Evolutionary conservation across 2,113 vertebrate genomes (phyloP).

Genomic region (Dasyprocta punctata): DNA sequence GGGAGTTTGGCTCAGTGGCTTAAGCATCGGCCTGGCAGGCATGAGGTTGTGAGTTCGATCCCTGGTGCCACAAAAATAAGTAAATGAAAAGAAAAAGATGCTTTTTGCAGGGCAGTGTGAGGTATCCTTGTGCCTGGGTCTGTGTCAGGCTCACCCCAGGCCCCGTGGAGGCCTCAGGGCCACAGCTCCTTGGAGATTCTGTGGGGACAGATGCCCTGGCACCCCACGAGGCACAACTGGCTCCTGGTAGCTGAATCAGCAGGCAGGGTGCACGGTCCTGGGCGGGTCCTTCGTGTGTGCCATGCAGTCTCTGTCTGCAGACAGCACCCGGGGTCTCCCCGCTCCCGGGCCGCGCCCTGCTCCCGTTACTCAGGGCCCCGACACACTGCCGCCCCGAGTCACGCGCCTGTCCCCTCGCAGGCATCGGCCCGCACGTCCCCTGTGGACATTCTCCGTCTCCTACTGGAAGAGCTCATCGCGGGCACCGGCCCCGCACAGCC

Average conservation of each 20-base stretch:
- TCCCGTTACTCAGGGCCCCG: background rate
- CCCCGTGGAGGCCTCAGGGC: background rate
- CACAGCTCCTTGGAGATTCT: background rate
- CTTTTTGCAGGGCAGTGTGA: background rate
- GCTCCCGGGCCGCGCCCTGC: background rate
- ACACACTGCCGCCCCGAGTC: rapidly evolving
- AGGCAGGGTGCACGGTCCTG: background rate
- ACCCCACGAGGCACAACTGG: background rate
- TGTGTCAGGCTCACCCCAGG: too few relatives aligned
- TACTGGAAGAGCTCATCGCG: background rate
- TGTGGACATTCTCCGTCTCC: background rate
- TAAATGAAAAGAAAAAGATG: too few relatives aligned
- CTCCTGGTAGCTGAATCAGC: background rate
- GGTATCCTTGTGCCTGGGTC: background rate
- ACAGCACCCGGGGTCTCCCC: background rate
- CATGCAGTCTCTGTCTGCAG: background rate
- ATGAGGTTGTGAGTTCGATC: too few relatives aligned
- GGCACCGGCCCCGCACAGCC: background rate
- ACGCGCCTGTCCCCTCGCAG: background rate
- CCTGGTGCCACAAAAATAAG: too few relatives aligned
- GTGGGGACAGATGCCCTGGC: background rate
- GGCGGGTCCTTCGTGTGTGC: background rate
- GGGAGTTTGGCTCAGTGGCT: too few relatives aligned
- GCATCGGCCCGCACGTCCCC: background rate
- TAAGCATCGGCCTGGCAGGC: too few relatives aligned